These are phyloP conservation scores for Girardia tigrina DNA, from an alignment of 2,888 invertebrate genomes.

Conservation along the genomic window DNA sequence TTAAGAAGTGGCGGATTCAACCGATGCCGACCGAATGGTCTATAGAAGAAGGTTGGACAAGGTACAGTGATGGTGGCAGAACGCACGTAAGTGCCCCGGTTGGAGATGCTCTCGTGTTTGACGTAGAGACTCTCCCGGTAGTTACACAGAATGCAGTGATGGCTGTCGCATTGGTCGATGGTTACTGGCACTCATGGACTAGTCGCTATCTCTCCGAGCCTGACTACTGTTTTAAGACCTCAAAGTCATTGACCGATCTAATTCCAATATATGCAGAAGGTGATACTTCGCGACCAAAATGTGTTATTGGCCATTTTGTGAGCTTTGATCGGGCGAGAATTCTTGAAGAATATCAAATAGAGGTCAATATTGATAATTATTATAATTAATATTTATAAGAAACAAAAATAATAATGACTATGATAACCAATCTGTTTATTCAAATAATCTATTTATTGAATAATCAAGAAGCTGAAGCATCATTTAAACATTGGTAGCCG, in stretches of 20 bases:
- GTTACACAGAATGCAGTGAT: slow-evolving; percentile 72
- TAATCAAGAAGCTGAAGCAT: too few relatives aligned
- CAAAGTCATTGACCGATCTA: neutral
- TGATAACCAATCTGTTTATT: too few relatives aligned
- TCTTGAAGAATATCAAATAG: slow-evolving; percentile 76
- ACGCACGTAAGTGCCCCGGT: slow-evolving; percentile 59
- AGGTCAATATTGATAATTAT: too few relatives aligned
- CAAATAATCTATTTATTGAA: too few relatives aligned
- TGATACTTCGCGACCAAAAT: slow-evolving; percentile 41
- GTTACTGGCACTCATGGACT: slow-evolving; percentile 59
- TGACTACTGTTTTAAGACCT: slow-evolving; percentile 48
- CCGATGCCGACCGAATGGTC: slow-evolving; percentile 62
- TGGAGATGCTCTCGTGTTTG: slow-evolving; percentile 73
- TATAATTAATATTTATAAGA: too few relatives aligned
- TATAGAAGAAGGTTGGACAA: slow-evolving; percentile 50
- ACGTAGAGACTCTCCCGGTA: slow-evolving; percentile 75
- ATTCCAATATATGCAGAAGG: neutral
- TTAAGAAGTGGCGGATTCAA: slow-evolving; percentile 57
- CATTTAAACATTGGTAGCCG: too few relatives aligned
- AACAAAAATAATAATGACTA: too few relatives aligned
- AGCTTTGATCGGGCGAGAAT: slow-evolving; percentile 77
- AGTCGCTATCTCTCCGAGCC: neutral
- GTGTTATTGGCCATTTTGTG: slow-evolving; percentile 87
- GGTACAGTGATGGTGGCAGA: slow-evolving; percentile 53
- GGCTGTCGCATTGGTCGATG: slow-evolving; percentile 72